A percentile compares a stretch with the other conserved stretches of the same genome.
Conservation (phyloP, 2,888 invertebrate species). For the Hyalella azteca region DNA sequence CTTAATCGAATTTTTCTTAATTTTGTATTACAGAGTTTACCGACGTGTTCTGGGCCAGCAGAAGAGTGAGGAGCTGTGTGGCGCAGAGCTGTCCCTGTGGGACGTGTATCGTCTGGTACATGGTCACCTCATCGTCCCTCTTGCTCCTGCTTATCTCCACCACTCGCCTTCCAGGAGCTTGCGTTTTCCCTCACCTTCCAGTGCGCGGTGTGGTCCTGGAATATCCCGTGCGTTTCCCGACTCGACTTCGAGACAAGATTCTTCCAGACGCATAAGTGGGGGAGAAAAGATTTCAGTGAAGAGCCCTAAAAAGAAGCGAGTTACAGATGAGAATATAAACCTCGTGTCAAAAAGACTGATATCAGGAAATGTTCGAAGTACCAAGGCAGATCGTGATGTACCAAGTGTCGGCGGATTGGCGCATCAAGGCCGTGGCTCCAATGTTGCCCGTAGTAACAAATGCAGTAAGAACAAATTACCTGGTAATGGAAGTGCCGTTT, state of each 20-base stretch:
- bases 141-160: not conserved
- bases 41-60: conserved; percentile 2
- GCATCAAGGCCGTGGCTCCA: not conserved
- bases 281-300: not conserved
- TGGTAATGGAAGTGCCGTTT: too few species aligned
- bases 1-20: not conserved
- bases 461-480: too few species aligned
- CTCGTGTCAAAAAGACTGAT: not conserved
- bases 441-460: not conserved
- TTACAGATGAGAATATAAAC: not conserved
- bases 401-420: not conserved
- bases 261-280: too few species aligned
- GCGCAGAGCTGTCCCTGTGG: conserved; percentile 7
- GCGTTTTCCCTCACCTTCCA: not conserved
- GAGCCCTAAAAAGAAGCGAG: not conserved
- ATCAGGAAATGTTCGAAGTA: not conserved
- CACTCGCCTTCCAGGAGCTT: not conserved
- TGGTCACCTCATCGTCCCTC: conserved; percentile 7
- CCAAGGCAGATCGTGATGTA: not conserved
- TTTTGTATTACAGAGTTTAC: conserved; percentile 19
- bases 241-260: too few species aligned
- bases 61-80: conserved; percentile 30
- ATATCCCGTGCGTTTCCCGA: too few species aligned
- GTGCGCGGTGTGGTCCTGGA: not conserved
- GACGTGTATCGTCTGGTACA: not conserved